Percentiles rank a stretch among this genome's conserved stretches.
Evolutionary conservation across 2,113 vertebrate species (phyloP).

Genomic region (Heterotis niloticus): DNA sequence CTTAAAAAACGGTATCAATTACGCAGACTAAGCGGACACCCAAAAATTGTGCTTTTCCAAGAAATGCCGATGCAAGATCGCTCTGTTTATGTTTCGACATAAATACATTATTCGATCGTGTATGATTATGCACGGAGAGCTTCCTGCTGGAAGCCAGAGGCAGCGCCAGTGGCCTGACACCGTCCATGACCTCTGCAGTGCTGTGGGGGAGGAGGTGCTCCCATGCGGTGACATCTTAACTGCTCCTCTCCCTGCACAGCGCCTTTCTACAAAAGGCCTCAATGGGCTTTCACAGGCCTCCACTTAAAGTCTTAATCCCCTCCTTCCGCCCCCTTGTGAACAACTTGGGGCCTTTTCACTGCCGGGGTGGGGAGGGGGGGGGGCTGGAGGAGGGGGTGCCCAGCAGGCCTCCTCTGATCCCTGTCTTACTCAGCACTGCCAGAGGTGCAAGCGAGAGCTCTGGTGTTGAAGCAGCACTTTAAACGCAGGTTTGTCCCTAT

Average conservation of each 20-base stretch:
- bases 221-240: constrained; percentile 25
- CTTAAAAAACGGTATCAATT: too few species aligned
- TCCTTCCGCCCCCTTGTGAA: constrained; percentile 7
- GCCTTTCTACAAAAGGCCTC: constrained; percentile 14
- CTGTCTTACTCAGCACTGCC: background rate
- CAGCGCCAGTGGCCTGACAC: too few species aligned
- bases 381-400: background rate
- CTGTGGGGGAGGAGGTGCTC: background rate
- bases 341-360: constrained; percentile 20
- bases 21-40: too few species aligned
- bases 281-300: constrained; percentile 13
- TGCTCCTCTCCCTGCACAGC: constrained; percentile 14
- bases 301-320: constrained; percentile 22
- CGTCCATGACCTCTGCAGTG: too few species aligned
- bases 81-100: too few species aligned
- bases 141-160: too few species aligned
- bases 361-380: background rate
- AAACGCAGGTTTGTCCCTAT: too few species aligned
- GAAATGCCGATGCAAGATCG: too few species aligned
- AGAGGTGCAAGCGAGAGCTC: background rate
- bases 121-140: too few species aligned
- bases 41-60: too few species aligned
- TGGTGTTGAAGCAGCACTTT: too few species aligned
- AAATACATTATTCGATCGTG: too few species aligned
- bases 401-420: background rate